Percentiles rank a stretch among this genome's conserved stretches.
Evolutionary conservation across 2,113 vertebrate species (phyloP).

Genomic region (Colaptes auratus): DNA sequence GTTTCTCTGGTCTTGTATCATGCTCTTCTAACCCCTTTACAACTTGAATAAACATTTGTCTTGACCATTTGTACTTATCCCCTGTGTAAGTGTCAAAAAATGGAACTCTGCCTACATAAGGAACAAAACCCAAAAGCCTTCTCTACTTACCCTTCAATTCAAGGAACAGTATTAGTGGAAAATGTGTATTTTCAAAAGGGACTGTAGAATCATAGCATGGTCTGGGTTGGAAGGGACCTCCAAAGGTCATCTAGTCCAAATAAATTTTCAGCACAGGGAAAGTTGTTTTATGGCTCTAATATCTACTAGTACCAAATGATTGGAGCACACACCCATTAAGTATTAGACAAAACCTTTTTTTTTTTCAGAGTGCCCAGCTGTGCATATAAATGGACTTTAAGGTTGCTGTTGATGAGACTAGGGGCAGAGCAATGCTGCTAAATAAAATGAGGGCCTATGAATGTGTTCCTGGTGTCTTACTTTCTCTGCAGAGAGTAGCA

Average conservation of each 20-base stretch:
- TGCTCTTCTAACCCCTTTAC: neutral
- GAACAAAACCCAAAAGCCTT: neutral
- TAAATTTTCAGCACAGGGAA: neutral
- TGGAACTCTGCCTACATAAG: neutral
- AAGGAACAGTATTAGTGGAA: neutral
- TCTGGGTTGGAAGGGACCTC: too few relatives aligned
- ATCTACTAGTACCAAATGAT: neutral
- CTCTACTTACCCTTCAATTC: neutral
- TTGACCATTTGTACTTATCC: neutral
- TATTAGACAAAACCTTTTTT: neutral
- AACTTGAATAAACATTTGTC: neutral
- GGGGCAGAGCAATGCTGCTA: neutral
- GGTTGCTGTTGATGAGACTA: constrained; percentile 2
- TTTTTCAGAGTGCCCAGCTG: constrained; percentile 17
- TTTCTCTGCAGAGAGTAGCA: neutral
- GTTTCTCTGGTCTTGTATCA: neutral
- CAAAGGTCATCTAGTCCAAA: too few relatives aligned
- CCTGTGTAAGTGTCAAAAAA: neutral
- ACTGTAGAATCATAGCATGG: too few relatives aligned
- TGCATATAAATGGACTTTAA: constrained; percentile 17
- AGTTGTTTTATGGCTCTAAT: neutral
- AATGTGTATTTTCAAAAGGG: neutral
- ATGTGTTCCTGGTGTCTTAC: neutral
- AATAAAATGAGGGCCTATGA: neutral
- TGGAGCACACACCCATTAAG: neutral